phyloP scores from a whole-genome alignment of 2,797 vertebrate genomes.

The Rhodeus uyekii region DNA sequence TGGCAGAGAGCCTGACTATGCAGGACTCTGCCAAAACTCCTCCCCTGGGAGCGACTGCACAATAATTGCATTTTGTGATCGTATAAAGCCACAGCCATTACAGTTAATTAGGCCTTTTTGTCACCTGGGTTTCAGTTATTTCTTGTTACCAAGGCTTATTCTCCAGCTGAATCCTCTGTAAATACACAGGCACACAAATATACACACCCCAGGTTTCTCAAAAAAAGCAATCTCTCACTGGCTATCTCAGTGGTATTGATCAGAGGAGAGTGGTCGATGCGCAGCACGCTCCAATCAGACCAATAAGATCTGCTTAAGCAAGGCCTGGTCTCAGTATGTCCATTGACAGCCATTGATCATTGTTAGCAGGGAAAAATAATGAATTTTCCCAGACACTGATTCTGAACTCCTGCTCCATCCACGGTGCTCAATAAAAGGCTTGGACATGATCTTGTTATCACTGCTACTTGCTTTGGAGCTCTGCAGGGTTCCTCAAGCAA shows the following conservation, averaged over 20 bases:
- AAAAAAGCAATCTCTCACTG: conserved; percentile 49
- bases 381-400: conserved; percentile 48
- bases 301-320: conserved; percentile 45
- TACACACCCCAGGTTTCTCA: conserved; percentile 13
- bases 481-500: conserved; percentile 24
- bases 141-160: conserved; percentile 26
- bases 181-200: conserved; percentile 18
- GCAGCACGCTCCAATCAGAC: conserved; percentile 37
- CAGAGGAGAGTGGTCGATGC: conserved; percentile 41
- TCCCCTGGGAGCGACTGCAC: conserved; percentile 2
- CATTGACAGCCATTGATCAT: conserved; percentile 58
- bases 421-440: conserved; percentile 28
- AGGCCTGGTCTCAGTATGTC: conserved; percentile 42
- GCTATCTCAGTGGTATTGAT: conserved; percentile 53
- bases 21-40: conserved; percentile 14
- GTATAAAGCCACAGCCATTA: conserved; percentile 74
- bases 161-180: not conserved
- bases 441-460: conserved; percentile 34
- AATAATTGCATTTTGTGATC: conserved; percentile 46
- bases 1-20: conserved; percentile 24
- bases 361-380: conserved; percentile 44
- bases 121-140: conserved; percentile 64
- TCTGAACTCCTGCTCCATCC: conserved; percentile 17
- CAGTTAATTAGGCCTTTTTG: conserved; percentile 75
- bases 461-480: conserved; percentile 26